Evolutionary conservation across 1,140 invertebrate species (phyloP), one percentile per base, ranked within the genome.

Genomic region (Drosophila repletoides): DNA sequence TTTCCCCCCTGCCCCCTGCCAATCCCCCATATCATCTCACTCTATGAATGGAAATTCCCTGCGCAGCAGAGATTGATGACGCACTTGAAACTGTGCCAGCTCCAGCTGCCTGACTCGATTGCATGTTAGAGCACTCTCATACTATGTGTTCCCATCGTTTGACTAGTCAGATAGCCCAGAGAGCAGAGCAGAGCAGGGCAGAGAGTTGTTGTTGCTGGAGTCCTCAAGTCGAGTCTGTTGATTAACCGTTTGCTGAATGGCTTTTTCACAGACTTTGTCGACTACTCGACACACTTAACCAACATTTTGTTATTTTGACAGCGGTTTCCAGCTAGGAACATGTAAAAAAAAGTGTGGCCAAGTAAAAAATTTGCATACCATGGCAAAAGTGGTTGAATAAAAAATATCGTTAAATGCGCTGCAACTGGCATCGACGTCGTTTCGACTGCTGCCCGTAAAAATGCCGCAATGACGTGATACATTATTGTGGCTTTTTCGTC

Each of bases 271-370:
- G 72, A 76, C 61, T 76, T 72, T 73, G 73, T 63, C 29, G 28
- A 46, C 56, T 17, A 40, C 53, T 38, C 56, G 48, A 17, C 58
- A 64, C 79, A 74, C 70, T 83, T 83, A 86, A 74, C 79, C 70
- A 74, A 71, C 79, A 67, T 86, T 84, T 86, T 84, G 80, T 79
- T 81, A 83, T 79, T 86, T 86, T 84, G 80, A 84, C 79, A 79
- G 71, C 40, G 68, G 75, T 60, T 56, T 76, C 33, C 22, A 4
- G 5, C n/a, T 14, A 7, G 10, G 28, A 69, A 38, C 60, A 15
- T 53, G 64, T 73, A 59, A 71, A 22, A 74, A 74, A 22, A 74
- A 74, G 75, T 79, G 79, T 53, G 79, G 65, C 79, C 71, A 68
- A 79, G 66, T 67, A 86, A 67, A 79, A 84, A 84, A 79, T 86